phyloP scores from a whole-genome alignment of 2,797 vertebrate species.

The Typhlichthys eigenmanni region DNA sequence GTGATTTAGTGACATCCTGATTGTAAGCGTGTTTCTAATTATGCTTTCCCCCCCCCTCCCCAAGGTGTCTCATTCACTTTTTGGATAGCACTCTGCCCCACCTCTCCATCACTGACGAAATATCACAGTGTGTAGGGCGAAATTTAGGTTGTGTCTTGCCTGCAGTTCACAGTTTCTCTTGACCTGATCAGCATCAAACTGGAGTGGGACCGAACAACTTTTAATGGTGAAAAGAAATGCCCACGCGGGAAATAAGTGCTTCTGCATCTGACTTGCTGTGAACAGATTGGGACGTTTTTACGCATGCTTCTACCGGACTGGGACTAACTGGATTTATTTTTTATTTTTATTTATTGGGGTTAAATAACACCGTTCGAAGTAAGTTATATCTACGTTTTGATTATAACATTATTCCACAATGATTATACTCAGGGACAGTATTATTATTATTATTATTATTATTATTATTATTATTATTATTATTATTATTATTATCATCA shows the following conservation, averaged over 20 bases:
- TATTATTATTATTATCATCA: too few relatives aligned
- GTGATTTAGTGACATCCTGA: slow-evolving; percentile 19
- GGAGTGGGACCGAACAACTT: slow-evolving; percentile 62
- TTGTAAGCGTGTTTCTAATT: slow-evolving; percentile 52
- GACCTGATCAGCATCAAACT: slow-evolving; percentile 62
- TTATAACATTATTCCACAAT: not conserved
- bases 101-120: slow-evolving; percentile 88
- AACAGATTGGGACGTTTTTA: slow-evolving; percentile 61
- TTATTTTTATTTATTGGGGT: slow-evolving; percentile 61
- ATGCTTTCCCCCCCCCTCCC: slow-evolving; percentile 35
- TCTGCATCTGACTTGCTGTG: slow-evolving; percentile 38
- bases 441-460: too few relatives aligned
- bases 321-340: slow-evolving; percentile 54
- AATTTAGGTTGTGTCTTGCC: slow-evolving; percentile 86
- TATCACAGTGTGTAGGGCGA: slow-evolving; percentile 86
- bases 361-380: slow-evolving; percentile 59
- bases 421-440: too few relatives aligned
- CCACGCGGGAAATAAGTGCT: slow-evolving; percentile 30
- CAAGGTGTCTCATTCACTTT: slow-evolving; percentile 80
- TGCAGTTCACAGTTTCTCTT: slow-evolving; percentile 71
- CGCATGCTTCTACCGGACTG: slow-evolving; percentile 68
- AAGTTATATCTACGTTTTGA: slow-evolving; percentile 36
- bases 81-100: slow-evolving; percentile 82
- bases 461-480: too few relatives aligned
- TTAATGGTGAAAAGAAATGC: slow-evolving; percentile 25